A percentile compares a stretch with the other conserved stretches of the same genome.
phyloP scores from a whole-genome alignment of 2,888 invertebrate genomes.

The Spatulosminthurus flaviceps region DNA sequence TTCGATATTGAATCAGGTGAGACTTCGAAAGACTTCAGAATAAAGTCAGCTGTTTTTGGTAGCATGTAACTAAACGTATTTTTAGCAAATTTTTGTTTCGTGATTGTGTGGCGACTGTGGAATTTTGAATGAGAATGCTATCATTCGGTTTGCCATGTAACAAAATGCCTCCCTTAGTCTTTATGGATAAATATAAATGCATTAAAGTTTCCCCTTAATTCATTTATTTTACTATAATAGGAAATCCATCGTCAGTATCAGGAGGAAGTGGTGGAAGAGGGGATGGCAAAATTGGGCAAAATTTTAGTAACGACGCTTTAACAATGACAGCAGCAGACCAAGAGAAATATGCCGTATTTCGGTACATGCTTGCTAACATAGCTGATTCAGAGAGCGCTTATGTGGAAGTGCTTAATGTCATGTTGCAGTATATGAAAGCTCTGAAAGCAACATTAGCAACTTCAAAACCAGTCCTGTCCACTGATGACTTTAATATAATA shows the following conservation, averaged over 20 bases:
- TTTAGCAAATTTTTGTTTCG: no score
- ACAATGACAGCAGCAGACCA: conserved; percentile 70
- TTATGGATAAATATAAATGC: no score
- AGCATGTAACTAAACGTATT: no score
- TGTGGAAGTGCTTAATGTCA: conserved; percentile 87
- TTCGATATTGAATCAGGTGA: conserved; percentile 65
- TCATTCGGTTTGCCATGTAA: no score
- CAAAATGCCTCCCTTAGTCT: no score
- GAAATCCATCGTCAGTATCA: conserved; percentile 4
- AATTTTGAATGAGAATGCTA: no score
- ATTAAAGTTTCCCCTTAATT: no score
- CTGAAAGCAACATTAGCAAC: conserved; percentile 86
- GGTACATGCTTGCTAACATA: conserved; percentile 87
- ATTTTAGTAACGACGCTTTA: conserved; percentile 55
- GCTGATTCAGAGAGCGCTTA: conserved; percentile 91
- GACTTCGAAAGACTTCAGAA: no score
- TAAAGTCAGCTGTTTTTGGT: no score
- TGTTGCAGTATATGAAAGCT: conserved; percentile 87
- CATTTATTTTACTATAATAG: no score
- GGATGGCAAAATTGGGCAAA: conserved; percentile 28
- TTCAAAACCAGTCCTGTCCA: conserved; percentile 88
- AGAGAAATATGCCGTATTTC: conserved; percentile 85
- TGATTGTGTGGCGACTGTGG: no score
- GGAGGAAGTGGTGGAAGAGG: conserved; percentile 34
- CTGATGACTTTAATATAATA: conserved; percentile 88